Evolutionary conservation across 2,113 vertebrate genomes (phyloP).

Genomic region (Tachuris rubrigastra): DNA sequence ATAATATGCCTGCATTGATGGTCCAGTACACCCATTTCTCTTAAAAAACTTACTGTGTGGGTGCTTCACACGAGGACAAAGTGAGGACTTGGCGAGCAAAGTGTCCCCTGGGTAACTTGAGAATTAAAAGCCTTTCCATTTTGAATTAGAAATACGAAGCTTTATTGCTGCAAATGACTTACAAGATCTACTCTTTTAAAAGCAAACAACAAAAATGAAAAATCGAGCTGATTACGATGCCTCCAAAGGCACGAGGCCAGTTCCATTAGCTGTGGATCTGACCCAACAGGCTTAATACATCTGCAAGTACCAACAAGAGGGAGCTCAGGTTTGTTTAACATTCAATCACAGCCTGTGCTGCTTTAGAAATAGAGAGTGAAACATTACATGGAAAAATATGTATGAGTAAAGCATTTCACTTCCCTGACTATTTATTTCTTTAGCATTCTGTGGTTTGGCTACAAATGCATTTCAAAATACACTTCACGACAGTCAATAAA

Average conservation of each 20-base stretch:
- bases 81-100: not conserved
- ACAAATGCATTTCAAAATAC: not conserved
- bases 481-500: not conserved
- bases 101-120: not conserved
- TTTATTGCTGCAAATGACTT: slow-evolving; percentile 29
- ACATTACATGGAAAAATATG: not conserved
- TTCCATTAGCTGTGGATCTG: slow-evolving; percentile 36
- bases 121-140: slow-evolving; percentile 62
- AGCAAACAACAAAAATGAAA: slow-evolving; percentile 30
- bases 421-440: not conserved
- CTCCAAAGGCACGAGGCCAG: slow-evolving; percentile 35
- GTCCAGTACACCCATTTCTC: not conserved
- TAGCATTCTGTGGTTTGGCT: slow-evolving; percentile 23
- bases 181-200: slow-evolving; percentile 28
- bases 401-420: not conserved
- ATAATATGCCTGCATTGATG: not conserved
- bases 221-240: slow-evolving; percentile 19
- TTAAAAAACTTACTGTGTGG: not conserved
- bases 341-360: not conserved
- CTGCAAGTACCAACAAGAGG: slow-evolving; percentile 33
- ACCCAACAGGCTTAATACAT: slow-evolving; percentile 45
- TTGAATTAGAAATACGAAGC: slow-evolving; percentile 24
- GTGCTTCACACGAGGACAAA: not conserved
- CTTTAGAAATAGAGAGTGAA: slow-evolving; percentile 19
- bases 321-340: slow-evolving; percentile 42